Evolutionary conservation across 2,888 invertebrate genomes (phyloP).

Genomic region (Coelogynopora nodosa): DNA sequence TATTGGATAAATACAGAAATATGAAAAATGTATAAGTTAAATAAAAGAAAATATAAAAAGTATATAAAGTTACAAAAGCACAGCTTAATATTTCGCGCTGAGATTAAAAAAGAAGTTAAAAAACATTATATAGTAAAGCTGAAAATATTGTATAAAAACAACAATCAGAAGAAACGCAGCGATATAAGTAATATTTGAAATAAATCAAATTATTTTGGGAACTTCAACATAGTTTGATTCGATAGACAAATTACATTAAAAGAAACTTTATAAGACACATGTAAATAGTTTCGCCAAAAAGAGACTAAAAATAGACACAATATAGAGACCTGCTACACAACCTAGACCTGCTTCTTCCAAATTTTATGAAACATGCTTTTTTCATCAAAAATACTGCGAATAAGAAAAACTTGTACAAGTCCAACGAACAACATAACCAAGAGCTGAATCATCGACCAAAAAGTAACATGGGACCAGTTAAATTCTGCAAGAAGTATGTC

Average conservation of each 20-base stretch:
- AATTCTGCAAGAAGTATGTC: not conserved
- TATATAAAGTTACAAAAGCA: not conserved
- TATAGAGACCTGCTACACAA: not conserved
- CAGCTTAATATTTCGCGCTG: not conserved
- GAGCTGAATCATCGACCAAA: not conserved
- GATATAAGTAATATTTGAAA: not conserved
- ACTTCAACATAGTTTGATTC: too few species aligned
- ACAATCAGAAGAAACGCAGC: not conserved
- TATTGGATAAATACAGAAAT: too few species aligned
- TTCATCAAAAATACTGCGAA: not conserved
- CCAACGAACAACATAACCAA: not conserved
- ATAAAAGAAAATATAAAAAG: not conserved
- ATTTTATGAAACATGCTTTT: not conserved
- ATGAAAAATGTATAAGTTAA: too few species aligned
- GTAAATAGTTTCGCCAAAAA: not conserved
- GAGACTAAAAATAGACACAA: too few species aligned
- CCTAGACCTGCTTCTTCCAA: not conserved
- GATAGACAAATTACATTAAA: too few species aligned
- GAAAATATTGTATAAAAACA: too few species aligned
- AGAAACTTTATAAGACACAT: too few species aligned
- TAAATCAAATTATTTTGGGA: not conserved
- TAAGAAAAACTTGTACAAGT: not conserved
- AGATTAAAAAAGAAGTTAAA: not conserved
- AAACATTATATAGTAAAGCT: too few species aligned
- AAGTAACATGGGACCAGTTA: not conserved